Conservation (phyloP, 1,140 invertebrate genomes). For the Microplitis mediator region DNA sequence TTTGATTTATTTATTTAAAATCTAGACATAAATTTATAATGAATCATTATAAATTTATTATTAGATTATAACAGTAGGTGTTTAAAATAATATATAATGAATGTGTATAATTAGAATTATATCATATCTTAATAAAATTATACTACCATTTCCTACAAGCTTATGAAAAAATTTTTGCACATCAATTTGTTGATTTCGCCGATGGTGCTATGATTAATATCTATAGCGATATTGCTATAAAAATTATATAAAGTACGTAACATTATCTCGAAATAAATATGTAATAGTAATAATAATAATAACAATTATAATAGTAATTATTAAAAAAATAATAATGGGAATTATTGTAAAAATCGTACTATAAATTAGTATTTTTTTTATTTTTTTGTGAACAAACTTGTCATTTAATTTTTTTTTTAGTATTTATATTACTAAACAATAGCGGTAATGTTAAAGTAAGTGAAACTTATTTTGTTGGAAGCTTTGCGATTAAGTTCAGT, state of each 20-base stretch:
- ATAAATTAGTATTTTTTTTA: background rate
- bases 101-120: no score
- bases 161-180: background rate
- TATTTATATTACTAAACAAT: no score
- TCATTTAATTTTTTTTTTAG: no score
- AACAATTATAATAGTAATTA: background rate
- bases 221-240: conserved; percentile 15
- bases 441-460: no score
- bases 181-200: conserved; percentile 17
- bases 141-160: background rate
- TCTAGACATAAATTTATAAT: no score
- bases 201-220: conserved; percentile 7
- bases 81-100: no score
- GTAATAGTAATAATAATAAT: background rate
- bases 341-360: no score
- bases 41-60: no score
- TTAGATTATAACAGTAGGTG: no score
- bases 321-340: background rate
- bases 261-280: background rate
- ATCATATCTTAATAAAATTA: background rate
- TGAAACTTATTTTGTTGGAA: no score
- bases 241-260: background rate
- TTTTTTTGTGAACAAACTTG: background rate
- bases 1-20: no score
- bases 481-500: no score